Base-by-base conservation (phyloP, 2,888 invertebrate genomes). In the Plusia festucae region DNA sequence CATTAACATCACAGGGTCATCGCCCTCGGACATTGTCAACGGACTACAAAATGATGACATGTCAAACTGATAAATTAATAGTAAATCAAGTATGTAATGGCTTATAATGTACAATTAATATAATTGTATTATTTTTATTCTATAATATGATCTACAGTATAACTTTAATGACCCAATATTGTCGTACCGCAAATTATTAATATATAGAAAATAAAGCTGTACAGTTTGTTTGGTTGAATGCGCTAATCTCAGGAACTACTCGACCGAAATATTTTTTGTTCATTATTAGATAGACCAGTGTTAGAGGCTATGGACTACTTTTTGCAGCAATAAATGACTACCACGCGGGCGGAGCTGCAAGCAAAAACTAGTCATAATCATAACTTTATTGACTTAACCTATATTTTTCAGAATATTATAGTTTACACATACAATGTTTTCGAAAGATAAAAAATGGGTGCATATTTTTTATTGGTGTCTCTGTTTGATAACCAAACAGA, bases 21-120 rank as follows among this genome's bases (percentile, higher is more conserved):
- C 27, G 60, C 22, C 60, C 78, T 74, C 69, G 56, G n/a, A 66
- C 72, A 78, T 79, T 79, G 75, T 81, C 65, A 81, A 53, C 68
- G 62, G 46, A 40, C 68, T 65, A 71, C 71, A 53, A 70, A 52
- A 78, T 78, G 68, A 69, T 60, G 64, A 52, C 57, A 54, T 44
- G 51, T 54, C 6, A n/a, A 27, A 51, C 65, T 59, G 74, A 78
- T 70, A 63, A 62, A 60, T 53, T 20, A 57, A 59, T 65, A 53
- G 65, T 55, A 49, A 46, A 63, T 70, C 53, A 67, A 72, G 60
- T 54, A 60, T 60, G 51, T 76, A 76, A 71, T 71, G 30, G 44
- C 16, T 51, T 30, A 63, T 63, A 61, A 67, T 20, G 40, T 18
- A 20, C 8, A 18, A 49, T 46, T 40, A 34, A 2, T 44, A 44